Conservation (phyloP, 2,797 vertebrate species). For the Epinephelus coioides region DNA sequence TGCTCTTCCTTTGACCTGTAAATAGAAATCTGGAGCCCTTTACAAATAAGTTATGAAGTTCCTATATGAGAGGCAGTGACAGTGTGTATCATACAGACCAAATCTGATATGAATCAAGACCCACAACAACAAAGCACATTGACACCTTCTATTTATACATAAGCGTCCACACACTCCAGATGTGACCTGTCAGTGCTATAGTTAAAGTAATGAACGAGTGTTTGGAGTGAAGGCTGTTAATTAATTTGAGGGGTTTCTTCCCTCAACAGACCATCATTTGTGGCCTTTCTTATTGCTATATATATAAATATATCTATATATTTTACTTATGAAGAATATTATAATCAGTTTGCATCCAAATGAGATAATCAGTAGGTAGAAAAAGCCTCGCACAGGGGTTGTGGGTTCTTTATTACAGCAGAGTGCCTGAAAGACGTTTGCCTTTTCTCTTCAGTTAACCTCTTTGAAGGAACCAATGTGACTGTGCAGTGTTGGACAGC, state of each 20-base stretch:
- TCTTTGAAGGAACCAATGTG: constrained; percentile 61
- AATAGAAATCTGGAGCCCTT: constrained; percentile 78
- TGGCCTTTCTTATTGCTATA: constrained; percentile 82
- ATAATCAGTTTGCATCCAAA: constrained; percentile 80
- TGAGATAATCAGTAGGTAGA: constrained; percentile 79
- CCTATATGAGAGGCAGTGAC: constrained; percentile 53
- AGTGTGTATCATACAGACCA: constrained; percentile 65
- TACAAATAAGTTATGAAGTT: constrained; percentile 82
- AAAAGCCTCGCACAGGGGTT: constrained; percentile 42
- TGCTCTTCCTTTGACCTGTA: constrained; percentile 79
- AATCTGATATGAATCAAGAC: constrained; percentile 66
- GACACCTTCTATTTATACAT: constrained; percentile 76
- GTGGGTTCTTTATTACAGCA: constrained; percentile 62
- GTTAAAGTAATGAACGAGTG: constrained; percentile 52
- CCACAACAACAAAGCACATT: constrained; percentile 58
- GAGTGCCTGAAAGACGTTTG: constrained; percentile 80
- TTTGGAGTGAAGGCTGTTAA: constrained; percentile 54
- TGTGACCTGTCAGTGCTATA: constrained; percentile 54
- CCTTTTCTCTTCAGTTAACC: constrained; percentile 70
- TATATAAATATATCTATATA: constrained; percentile 71
- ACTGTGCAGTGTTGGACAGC: constrained; percentile 74
- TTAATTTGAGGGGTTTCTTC: constrained; percentile 51
- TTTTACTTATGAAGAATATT: constrained; percentile 73
- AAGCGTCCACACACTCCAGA: constrained; percentile 58
- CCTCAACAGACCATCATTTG: constrained; percentile 66